phyloP scores from a whole-genome alignment of 2,888 invertebrate genomes.

The Xestia xanthographa region DNA sequence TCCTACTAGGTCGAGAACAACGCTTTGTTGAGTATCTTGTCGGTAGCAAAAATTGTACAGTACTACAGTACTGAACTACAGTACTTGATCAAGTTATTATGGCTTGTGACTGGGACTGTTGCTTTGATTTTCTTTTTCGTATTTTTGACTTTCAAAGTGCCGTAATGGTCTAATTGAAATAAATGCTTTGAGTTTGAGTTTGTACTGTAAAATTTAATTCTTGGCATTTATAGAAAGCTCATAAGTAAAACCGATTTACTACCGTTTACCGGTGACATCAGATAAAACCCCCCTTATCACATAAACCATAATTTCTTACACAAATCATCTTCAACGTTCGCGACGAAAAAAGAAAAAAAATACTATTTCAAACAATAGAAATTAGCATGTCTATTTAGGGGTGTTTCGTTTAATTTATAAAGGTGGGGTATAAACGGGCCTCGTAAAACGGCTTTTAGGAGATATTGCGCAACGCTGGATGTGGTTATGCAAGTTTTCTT shows the following conservation, averaged over 20 bases:
- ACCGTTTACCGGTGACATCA: conserved; percentile 5
- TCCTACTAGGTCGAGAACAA: not conserved
- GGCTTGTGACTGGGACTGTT: too few relatives aligned
- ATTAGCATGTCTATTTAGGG: conserved; percentile 80
- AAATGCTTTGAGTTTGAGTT: too few relatives aligned
- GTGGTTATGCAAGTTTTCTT: conserved; percentile 23
- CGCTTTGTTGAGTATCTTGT: not conserved
- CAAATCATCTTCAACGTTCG: conserved; percentile 42
- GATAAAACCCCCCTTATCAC: conserved; percentile 23
- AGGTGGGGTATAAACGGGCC: conserved; percentile 59
- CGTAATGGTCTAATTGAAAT: too few relatives aligned
- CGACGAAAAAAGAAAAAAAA: conserved; percentile 39
- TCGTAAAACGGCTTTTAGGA: conserved; percentile 73
- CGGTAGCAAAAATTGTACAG: not conserved
- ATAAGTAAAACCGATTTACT: conserved; percentile 9
- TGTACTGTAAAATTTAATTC: not conserved
- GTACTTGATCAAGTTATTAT: too few relatives aligned
- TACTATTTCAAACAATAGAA: conserved; percentile 72
- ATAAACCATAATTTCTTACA: conserved; percentile 31
- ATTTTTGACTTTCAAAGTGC: too few relatives aligned
- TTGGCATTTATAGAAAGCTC: not conserved
- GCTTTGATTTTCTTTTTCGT: too few relatives aligned
- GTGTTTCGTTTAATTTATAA: conserved; percentile 79
- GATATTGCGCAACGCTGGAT: conserved; percentile 63
- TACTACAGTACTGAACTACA: too few relatives aligned